phyloP scores from a whole-genome alignment of 2,888 invertebrate species.

The Ornithoptera alexandrae region DNA sequence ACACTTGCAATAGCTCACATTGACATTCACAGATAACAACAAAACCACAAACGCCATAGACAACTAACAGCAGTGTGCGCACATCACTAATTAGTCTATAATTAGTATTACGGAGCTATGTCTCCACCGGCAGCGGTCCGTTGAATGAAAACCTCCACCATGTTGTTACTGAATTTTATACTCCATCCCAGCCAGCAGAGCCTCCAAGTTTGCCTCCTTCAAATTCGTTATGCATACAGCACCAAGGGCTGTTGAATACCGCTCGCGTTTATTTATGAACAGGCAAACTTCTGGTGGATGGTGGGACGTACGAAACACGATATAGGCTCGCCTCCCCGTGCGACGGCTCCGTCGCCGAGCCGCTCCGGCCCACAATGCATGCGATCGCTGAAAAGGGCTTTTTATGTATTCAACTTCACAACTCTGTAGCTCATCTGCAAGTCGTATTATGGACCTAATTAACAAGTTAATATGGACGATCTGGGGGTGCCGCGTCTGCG shows the following conservation, averaged over 20 bases:
- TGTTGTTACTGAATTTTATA: constrained; percentile 81
- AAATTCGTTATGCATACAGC: constrained; percentile 82
- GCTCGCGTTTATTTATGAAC: constrained; percentile 82
- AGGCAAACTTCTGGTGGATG: constrained; percentile 80
- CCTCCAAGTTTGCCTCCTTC: constrained; percentile 81
- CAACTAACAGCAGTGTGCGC: constrained; percentile 19
- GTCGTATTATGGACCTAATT: constrained; percentile 94
- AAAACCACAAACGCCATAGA: constrained; percentile 18
- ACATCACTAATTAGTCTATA: constrained; percentile 44
- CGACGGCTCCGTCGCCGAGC: constrained; percentile 42
- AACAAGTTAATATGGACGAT: constrained; percentile 94
- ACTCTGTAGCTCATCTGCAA: constrained; percentile 90
- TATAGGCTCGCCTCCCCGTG: constrained; percentile 68
- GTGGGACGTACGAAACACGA: constrained; percentile 74
- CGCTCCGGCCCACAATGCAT: constrained; percentile 66
- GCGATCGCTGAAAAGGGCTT: constrained; percentile 83
- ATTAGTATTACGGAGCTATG: constrained; percentile 76
- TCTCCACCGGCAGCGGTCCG: constrained; percentile 75
- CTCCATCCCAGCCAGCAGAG: constrained; percentile 79
- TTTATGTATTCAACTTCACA: constrained; percentile 84
- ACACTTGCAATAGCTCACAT: constrained; percentile 24
- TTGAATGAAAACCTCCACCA: constrained; percentile 79
- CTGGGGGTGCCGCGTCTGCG: constrained; percentile 80
- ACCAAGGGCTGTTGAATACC: constrained; percentile 82
- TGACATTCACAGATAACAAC: constrained; percentile 26